phyloP scores from a whole-genome alignment of 1,140 invertebrate species.

The Euschistus heros region DNA sequence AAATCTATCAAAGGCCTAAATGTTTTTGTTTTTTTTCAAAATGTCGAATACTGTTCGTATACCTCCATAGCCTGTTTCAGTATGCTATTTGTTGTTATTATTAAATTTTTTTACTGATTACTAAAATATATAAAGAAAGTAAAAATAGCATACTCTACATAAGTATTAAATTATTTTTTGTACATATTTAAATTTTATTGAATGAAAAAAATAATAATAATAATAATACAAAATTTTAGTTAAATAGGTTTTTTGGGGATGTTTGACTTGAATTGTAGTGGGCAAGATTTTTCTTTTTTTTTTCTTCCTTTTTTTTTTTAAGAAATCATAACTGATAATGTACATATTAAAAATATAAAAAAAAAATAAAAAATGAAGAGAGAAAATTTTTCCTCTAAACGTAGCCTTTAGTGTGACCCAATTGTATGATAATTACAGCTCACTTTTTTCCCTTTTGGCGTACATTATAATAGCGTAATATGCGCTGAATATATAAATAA shows the following conservation, averaged over 20 bases:
- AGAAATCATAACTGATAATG: slow-evolving; percentile 11
- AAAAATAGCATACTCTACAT: slow-evolving; percentile 21
- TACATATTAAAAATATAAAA: slow-evolving; percentile 13
- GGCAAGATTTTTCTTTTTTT: slow-evolving; percentile 10
- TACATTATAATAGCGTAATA: slow-evolving; percentile 16
- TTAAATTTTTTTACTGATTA: no score
- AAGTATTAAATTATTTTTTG: slow-evolving; percentile 25
- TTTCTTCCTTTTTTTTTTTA: slow-evolving; percentile 16
- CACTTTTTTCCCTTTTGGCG: slow-evolving; percentile 15
- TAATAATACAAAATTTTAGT: slow-evolving; percentile 20
- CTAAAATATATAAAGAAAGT: neutral
- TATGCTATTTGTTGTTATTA: no score
- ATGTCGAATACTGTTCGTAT: no score
- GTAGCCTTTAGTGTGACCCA: slow-evolving; percentile 28
- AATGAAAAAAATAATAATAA: no score
- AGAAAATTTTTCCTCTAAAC: slow-evolving; percentile 12
- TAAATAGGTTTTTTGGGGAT: slow-evolving; percentile 25
- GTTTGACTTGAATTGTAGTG: slow-evolving; percentile 21
- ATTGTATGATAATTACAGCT: slow-evolving; percentile 24
- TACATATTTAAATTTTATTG: slow-evolving; percentile 25
- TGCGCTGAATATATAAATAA: slow-evolving; percentile 15
- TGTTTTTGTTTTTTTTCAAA: no score
- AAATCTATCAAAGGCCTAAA: no score
- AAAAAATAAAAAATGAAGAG: slow-evolving; percentile 9
- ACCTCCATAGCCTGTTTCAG: no score